phyloP scores from a whole-genome alignment of 23 tunicate species.

The Clavelina lepadiformis region DNA sequence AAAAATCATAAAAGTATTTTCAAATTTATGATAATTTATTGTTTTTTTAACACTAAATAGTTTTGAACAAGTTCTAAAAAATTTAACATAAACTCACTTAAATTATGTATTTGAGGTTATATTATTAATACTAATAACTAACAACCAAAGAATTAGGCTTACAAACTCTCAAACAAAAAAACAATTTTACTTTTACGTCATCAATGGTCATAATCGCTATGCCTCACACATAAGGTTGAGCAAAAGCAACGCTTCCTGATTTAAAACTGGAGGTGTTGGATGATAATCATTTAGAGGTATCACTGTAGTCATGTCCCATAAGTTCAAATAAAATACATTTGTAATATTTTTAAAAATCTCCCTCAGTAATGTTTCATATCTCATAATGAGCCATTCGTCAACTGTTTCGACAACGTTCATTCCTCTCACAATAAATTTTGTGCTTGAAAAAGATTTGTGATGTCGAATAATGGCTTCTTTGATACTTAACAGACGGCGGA shows the following conservation, averaged over 20 bases:
- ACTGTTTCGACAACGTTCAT: constrained; percentile 2
- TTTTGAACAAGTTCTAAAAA: no score
- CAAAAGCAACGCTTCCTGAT: constrained; percentile 7
- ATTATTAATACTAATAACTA: no score
- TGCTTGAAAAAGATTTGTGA: not conserved
- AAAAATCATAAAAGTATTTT: no score
- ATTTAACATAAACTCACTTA: no score
- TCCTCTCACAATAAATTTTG: constrained; percentile 20
- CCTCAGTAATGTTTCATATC: constrained; percentile 1
- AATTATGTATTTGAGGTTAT: no score
- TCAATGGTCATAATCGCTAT: no score
- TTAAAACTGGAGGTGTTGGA: not conserved
- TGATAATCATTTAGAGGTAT: constrained; percentile 7
- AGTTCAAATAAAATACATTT: constrained; percentile 14
- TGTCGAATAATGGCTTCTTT: constrained; percentile 18
- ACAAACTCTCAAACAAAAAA: no score
- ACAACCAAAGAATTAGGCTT: no score
- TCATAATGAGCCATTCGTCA: not conserved
- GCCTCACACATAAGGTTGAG: no score
- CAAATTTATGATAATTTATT: no score
- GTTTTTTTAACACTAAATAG: no score
- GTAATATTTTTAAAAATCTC: constrained; percentile 1
- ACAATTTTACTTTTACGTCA: no score
- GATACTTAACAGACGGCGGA: constrained; percentile 12
- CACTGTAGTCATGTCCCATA: constrained; percentile 11